Evolutionary conservation across 2,888 invertebrate genomes (phyloP), one percentile per base, ranked within the genome.

Genomic region (Drosophila engyochracea): DNA sequence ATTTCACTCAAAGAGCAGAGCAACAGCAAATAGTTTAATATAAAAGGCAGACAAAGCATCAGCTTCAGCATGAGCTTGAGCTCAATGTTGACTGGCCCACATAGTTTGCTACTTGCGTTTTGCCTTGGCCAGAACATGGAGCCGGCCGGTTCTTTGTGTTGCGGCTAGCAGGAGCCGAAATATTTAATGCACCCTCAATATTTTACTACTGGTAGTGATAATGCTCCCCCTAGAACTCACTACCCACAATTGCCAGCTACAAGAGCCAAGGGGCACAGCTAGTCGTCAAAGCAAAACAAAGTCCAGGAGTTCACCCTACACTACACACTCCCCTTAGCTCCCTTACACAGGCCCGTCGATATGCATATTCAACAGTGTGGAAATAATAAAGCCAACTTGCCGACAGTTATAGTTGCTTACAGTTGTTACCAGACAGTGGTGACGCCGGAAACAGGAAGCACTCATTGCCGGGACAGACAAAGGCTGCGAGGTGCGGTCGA

Each of bases 331-430:
- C 16, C 44, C 25, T 10, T 19, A 49, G 10, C 19, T 0, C 52
- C 39, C 16, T 9, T 9, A 7, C 37, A 25, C 47, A 25, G 9
- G 28, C 39, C 28, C 57, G 57, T 81, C 71, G 79, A 82, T 79
- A 81, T 88, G 83, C 82, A 87, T 83, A 87, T 85, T 87, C 89
- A 87, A 89, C 89, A 89, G 87, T 80, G 89, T 87, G 85, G 89
- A 87, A 89, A 87, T 87, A 89, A 87, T 87, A 87, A 87, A 87
- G 87, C 89, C 89, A 87, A 89, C 87, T 85, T 87, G 81, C 87
- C 83, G 89, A 89, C 89, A 87, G 79, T 84, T 79, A 83, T 83
- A 88, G 85, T 85, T 82, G 89, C 85, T 78, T 83, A 77, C 80
- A 88, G 82, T 85, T 88, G 84, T 81, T 74, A 73, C 73, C 76